Percentiles rank a stretch among this genome's conserved stretches.
Evolutionary conservation across 1,140 invertebrate genomes (phyloP).

Genomic region (Micrasema minimum): DNA sequence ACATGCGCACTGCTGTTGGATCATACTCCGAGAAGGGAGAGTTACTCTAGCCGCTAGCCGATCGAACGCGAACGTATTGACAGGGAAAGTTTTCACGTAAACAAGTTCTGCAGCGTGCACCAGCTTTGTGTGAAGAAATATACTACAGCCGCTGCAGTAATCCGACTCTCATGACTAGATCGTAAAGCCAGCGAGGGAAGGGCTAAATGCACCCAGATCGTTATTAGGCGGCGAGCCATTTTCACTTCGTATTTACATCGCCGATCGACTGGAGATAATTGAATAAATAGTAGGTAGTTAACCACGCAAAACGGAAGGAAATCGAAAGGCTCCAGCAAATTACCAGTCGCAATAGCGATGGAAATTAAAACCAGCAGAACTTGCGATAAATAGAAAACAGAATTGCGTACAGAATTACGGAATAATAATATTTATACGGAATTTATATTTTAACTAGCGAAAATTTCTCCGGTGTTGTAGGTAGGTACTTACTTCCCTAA

Average conservation of each 20-base stretch:
- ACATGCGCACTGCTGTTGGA: conserved; percentile 4
- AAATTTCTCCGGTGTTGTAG: too few species aligned
- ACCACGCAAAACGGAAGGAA: too few species aligned
- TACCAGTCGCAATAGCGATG: too few species aligned
- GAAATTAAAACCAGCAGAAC: background rate
- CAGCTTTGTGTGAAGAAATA: conserved; percentile 11
- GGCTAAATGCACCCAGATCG: background rate
- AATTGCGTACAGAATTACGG: too few species aligned
- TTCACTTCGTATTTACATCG: background rate
- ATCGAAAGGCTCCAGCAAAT: too few species aligned
- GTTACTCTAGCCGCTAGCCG: conserved; percentile 15
- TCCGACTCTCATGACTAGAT: too few species aligned
- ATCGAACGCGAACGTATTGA: conserved; percentile 31
- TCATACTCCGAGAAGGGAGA: conserved; percentile 28
- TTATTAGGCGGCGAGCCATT: too few species aligned
- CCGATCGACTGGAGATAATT: conserved; percentile 3
- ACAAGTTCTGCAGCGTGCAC: conserved; percentile 24
- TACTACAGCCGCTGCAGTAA: background rate
- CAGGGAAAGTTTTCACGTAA: conserved; percentile 32
- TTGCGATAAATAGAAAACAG: background rate
- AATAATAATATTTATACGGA: too few species aligned
- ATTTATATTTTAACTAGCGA: too few species aligned
- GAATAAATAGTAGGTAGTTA: background rate
- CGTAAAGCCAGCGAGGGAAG: too few species aligned
- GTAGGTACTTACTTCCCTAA: too few species aligned